Base-by-base conservation (phyloP, 2,888 invertebrate genomes). In the Tuberolachnus salignus region DNA sequence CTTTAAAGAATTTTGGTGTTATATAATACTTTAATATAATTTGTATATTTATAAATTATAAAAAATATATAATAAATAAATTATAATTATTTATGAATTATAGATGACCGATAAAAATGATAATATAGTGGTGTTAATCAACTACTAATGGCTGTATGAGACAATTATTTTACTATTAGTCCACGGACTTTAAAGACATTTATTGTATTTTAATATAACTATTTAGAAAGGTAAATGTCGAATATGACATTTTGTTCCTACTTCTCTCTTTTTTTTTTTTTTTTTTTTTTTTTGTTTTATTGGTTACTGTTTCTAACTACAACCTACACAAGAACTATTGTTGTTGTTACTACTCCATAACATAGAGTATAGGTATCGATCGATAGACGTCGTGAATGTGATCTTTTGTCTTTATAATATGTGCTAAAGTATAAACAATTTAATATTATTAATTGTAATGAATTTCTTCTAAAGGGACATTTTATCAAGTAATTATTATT, bases 171-270 rank as follows among this genome's bases (percentile, higher is more conserved):
- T 55, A 72, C 61, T 61, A 51, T 51, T 72, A 72, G 26, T 34
- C 19, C 61, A 59, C n/a, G 19, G n/a, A 53, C 23, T 73, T 13
- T 3, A 73, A 53, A 64, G 51, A 64, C 42, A 51, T 73, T 64
- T 44, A 53, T 64, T 53, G 73, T 73, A 73, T 44, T 73, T 63
- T 73, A 42, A 63, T 34, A 34, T 34, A 53, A 53, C 42, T 64
- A 61, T 73, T 63, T 73, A 64, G 63, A 73, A 63, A 73, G 73
- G 73, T 73, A 73, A 73, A 73, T 64, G 73, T 64, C 63, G 42
- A 44, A 23, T 19, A 49, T n/a, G 63, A 14, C 73, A 53, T 73
- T 73, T 73, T 73, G 73, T 73, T 73, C 73, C 73, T 73, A 73
- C 63, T 73, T 73, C 42, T 73, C 63, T 73, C 63, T 51, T 63